Percentiles rank a stretch among this genome's conserved stretches.
Conservation (phyloP, 2,888 invertebrate genomes). For the Oligia strigilis region DNA sequence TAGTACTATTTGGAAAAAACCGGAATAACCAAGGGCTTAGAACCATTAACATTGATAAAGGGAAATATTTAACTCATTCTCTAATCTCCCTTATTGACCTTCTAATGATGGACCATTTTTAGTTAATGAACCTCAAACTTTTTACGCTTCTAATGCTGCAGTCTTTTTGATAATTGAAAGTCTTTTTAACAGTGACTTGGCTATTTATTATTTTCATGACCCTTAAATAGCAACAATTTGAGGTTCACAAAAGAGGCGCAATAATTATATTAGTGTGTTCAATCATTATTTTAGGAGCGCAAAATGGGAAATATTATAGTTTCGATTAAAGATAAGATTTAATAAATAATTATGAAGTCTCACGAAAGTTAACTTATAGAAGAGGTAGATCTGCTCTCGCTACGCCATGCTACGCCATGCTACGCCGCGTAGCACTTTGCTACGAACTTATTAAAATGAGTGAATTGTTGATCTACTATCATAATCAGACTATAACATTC, state of each 20-base stretch:
- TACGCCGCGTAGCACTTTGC: constrained; percentile 29
- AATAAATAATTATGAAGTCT: neutral
- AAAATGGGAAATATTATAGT: neutral
- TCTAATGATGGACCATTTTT: too few species aligned
- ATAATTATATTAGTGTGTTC: neutral
- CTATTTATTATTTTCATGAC: too few species aligned
- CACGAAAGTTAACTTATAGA: neutral
- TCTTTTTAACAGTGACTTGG: too few species aligned
- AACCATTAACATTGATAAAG: neutral
- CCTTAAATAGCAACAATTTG: neutral
- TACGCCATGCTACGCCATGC: neutral
- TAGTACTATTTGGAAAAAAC: neutral
- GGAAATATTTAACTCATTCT: too few species aligned
- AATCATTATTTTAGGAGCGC: neutral
- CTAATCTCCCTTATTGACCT: too few species aligned
- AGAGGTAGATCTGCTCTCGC: neutral
- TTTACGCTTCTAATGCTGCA: too few species aligned
- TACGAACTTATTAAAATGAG: neutral
- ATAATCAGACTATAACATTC: neutral
- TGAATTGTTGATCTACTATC: neutral
- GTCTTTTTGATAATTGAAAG: too few species aligned
- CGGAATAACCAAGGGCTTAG: neutral
- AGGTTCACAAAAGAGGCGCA: neutral
- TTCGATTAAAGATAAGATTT: neutral
- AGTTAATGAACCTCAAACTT: too few species aligned